Evolutionary conservation across 1,140 invertebrate species (phyloP), one percentile per base, ranked within the genome.

Genomic region (Limonius californicus): DNA sequence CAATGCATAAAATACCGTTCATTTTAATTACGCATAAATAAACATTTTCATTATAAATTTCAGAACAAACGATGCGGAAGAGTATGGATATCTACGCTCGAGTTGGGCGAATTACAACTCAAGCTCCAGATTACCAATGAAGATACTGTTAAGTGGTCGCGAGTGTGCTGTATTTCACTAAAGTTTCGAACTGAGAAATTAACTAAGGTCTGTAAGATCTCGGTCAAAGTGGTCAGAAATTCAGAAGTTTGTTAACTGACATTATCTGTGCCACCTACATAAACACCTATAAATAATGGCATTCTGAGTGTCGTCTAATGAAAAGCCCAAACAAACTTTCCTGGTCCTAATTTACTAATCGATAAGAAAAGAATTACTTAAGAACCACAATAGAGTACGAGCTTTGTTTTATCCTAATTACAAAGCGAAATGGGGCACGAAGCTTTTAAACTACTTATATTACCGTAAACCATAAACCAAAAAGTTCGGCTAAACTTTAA

Each of bases 381-480:
- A n/a, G n/a, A n/a, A n/a, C n/a, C n/a, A n/a, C n/a, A n/a, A n/a
- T n/a, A n/a, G n/a, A n/a, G n/a, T n/a, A n/a, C n/a, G n/a, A n/a
- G n/a, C n/a, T n/a, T n/a, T n/a, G n/a, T n/a, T n/a, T n/a, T n/a
- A n/a, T n/a, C n/a, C n/a, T n/a, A n/a, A n/a, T n/a, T n/a, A n/a
- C n/a, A n/a, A n/a, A n/a, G n/a, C n/a, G n/a, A n/a, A n/a, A n/a
- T n/a, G n/a, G n/a, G n/a, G n/a, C n/a, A n/a, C n/a, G n/a, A n/a
- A n/a, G n/a, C n/a, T n/a, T n/a, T n/a, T n/a, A n/a, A 27, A 9
- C 23, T 27, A 27, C 23, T 27, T 53, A 27, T 60, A 50, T 60
- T 9, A 45, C 58, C 19, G 20, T 19, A 62, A 55, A 62, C 54
- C 35, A 62, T 62, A 62, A 56, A 57, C 53, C 42, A 57, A 62